phyloP scores from a whole-genome alignment of 2,797 vertebrate genomes.

The Epinephelus coioides region DNA sequence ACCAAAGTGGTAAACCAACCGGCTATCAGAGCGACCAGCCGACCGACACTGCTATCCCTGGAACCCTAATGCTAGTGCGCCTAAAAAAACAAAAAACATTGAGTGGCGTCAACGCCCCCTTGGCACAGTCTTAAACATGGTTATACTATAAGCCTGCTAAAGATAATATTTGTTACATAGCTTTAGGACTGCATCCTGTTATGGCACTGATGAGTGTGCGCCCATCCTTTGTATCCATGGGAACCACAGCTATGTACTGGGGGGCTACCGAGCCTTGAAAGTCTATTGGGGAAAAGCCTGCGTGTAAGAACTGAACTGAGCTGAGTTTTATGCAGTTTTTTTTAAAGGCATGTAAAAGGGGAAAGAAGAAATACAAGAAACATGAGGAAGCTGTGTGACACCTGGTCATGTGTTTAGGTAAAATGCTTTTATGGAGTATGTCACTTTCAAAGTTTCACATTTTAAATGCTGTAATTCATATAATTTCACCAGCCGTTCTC shows the following conservation, averaged over 20 bases:
- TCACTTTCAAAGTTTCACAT: conserved; percentile 46
- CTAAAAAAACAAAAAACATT: too few species aligned
- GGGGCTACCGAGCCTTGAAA: too few species aligned
- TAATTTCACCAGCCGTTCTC: conserved; percentile 60
- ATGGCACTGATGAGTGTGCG: background rate
- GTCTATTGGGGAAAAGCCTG: background rate
- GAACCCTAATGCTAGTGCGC: too few species aligned
- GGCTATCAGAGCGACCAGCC: too few species aligned
- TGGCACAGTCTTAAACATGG: too few species aligned
- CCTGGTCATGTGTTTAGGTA: conserved; percentile 46
- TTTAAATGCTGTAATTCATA: conserved; percentile 71
- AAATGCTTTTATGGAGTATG: conserved; percentile 65
- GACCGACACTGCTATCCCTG: too few species aligned
- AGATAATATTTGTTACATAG: background rate
- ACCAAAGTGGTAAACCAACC: too few species aligned
- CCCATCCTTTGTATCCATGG: background rate
- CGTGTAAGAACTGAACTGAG: background rate
- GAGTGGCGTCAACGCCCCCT: too few species aligned
- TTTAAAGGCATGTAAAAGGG: background rate
- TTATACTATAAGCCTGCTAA: too few species aligned
- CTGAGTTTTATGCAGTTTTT: background rate
- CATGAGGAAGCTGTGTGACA: conserved; percentile 28
- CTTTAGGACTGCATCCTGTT: background rate
- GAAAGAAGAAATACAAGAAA: background rate
- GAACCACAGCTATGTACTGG: background rate